Evolutionary conservation across 2,888 invertebrate genomes (phyloP), one percentile per base, ranked within the genome.

Genomic region (Oligia fasciuncula): DNA sequence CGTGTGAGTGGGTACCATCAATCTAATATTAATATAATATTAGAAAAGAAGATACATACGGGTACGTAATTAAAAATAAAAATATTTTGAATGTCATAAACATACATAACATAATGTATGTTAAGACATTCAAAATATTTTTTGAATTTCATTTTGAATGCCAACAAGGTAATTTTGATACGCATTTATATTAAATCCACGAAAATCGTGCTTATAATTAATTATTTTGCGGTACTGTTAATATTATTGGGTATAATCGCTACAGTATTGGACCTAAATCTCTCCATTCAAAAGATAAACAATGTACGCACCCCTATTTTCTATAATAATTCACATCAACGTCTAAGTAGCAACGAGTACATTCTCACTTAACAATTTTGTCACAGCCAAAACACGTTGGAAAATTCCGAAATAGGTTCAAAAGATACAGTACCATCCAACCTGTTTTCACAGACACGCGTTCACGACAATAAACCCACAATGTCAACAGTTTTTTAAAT

Each of bases 361-460:
- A 67, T 51, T 43, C 13, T 46, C 57, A 40, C 46, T 46, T 4
- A 40, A 84, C n/a, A 73, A 76, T 57, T 23, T 69, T 73, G 35
- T 82, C 74, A 70, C 49, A 69, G 35, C 2, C n/a, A 75, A 69
- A 86, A 74, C 40, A 83, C 60, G 54, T 71, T 57, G 65, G 78
- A 77, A 79, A 87, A 81, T 79, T 77, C 80, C 67, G 51, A 85
- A 84, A 84, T 72, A 73, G 62, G 79, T 19, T 63, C 67, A 82
- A 74, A 81, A 84, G 73, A 54, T n/a, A 77, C 62, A 78, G 74
- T 73, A 63, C 76, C 66, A 79, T 76, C 65, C 85, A 88, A 88
- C 85, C 85, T 88, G 83, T 89, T 87, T 81, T 80, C 71, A 80
- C 13, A 74, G 79, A 73, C 84, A 84, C 77, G 68, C 80, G 70